Percentiles rank a stretch among this genome's conserved stretches.
phyloP scores from a whole-genome alignment of 2,113 vertebrate genomes.

The Nettapus auritus region DNA sequence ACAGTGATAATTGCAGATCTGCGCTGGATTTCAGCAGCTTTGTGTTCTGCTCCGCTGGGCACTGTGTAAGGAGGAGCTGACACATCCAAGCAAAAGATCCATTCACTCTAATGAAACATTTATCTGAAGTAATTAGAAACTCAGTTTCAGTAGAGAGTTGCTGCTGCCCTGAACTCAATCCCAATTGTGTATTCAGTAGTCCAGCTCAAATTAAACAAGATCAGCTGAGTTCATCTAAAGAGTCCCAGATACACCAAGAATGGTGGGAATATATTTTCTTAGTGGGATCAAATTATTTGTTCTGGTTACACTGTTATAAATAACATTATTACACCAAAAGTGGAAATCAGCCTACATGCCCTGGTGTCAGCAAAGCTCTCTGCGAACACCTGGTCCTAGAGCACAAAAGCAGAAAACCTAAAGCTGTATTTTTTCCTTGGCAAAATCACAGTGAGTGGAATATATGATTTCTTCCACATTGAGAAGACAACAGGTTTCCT shows the following conservation, averaged over 20 bases:
- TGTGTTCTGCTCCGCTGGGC: not conserved
- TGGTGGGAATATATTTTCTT: not conserved
- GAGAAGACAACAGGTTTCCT: not conserved
- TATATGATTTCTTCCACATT: not conserved
- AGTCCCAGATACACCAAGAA: not conserved
- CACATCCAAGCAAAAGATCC: not conserved
- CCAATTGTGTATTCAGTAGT: not conserved
- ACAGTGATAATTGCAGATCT: not conserved
- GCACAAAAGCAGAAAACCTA: not conserved
- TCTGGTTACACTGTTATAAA: not conserved
- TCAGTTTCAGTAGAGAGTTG: not conserved
- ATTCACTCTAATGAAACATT: not conserved
- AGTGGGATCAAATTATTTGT: not conserved
- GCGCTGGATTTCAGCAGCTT: not conserved
- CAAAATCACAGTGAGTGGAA: not conserved
- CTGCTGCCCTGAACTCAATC: not conserved
- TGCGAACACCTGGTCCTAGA: not conserved
- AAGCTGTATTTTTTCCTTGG: not conserved
- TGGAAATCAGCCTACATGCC: fast-evolving
- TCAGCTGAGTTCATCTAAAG: not conserved
- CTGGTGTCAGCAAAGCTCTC: not conserved
- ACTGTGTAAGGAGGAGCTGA: not conserved
- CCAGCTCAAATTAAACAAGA: not conserved
- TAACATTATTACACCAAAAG: not conserved
- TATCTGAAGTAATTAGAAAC: not conserved